Base-by-base conservation (phyloP, 2,113 vertebrate genomes). In the Aramus guarauna region DNA sequence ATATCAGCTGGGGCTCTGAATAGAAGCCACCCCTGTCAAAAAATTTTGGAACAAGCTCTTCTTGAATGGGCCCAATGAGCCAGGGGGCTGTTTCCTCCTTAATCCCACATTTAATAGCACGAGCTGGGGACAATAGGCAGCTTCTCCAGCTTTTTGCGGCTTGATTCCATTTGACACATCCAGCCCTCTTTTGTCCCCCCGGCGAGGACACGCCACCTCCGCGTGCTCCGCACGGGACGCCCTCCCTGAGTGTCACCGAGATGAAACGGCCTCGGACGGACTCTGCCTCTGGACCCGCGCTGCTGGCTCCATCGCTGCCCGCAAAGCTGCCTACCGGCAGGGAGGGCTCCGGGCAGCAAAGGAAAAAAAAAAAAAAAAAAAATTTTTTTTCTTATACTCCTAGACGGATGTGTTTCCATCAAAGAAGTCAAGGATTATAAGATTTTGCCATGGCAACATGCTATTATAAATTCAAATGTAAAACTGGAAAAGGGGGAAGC, bases 1-100 rank as follows among this genome's bases (percentile, higher is more conserved):
- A 79, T 87, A 95, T 97, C 97, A 88, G 78, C 94, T 37, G 90
- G 72, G 56, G 56, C 24, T 45, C 82, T 96, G 93, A 96, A 79
- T 47, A 85, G 96, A 94, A 96, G 55, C 93, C 79, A 78, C 53
- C 94, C 91, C 89, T 71, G 75, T 75, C 94, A 95, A 94, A 83
- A 85, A 92, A 95, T 96, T 96, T 91, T 85, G 97, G 97, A 96
- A 96, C 96, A 88, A 96, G 91, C 84, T 86, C 67, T 66, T 93
- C 87, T 34, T 96, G 97, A 97, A 97, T 94, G 97, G 85, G 79
- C 67, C 97, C 91, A 88, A 50, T 63, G 94, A 95, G 95, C 91
- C 3, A 1, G 86, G 94, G 79, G 90, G 72, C 76, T 62, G 94
- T 90, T 94, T 95, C 96, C 93, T 96, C 94, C 97, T 64, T 88